A percentile compares a stretch with the other conserved stretches of the same genome.
These are phyloP conservation scores for Ctena decussata DNA, from an alignment of 2,888 invertebrate genomes.

Conservation along the genomic window DNA sequence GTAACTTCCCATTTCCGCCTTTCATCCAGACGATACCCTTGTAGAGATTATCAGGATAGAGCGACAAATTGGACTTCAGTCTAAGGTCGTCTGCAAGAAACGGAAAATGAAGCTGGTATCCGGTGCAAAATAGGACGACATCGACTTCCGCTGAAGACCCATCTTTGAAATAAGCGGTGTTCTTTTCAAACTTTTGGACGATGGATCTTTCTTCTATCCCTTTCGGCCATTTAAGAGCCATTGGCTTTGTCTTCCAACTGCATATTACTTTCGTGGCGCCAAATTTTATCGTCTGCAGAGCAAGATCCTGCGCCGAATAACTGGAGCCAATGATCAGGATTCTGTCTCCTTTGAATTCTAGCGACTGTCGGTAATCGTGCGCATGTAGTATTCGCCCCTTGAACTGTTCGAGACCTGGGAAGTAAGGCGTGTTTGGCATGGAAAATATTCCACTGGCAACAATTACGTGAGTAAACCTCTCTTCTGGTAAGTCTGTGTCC, in stretches of 20 bases:
- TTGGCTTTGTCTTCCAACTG: slow-evolving; percentile 6
- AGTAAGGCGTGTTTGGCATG: slow-evolving; percentile 42
- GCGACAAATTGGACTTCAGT: not conserved
- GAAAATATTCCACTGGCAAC: slow-evolving; percentile 49
- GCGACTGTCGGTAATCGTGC: slow-evolving; percentile 47
- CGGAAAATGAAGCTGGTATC: slow-evolving; percentile 24
- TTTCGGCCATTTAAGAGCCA: slow-evolving; percentile 15
- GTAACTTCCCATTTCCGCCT: slow-evolving; percentile 10
- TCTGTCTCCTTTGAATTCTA: slow-evolving; percentile 37
- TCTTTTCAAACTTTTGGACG: slow-evolving; percentile 14
- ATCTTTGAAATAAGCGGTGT: slow-evolving; percentile 7
- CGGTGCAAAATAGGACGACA: slow-evolving; percentile 45
- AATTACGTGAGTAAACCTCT: slow-evolving; percentile 56
- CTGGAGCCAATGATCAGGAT: slow-evolving; percentile 45
- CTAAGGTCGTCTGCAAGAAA: slow-evolving; percentile 8
- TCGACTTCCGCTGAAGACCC: slow-evolving; percentile 21
- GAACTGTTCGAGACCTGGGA: slow-evolving; percentile 45
- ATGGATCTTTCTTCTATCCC: slow-evolving; percentile 30
- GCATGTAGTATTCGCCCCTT: slow-evolving; percentile 51
- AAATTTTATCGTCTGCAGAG: slow-evolving; percentile 47
- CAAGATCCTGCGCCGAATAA: slow-evolving; percentile 53
- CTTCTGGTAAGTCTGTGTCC: not conserved
- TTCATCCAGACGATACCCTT: slow-evolving; percentile 13
- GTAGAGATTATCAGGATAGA: slow-evolving; percentile 11
- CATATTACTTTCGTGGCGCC: slow-evolving; percentile 35